Conservation (phyloP, 2,888 invertebrate species). For the Erpobdella octoculata region DNA sequence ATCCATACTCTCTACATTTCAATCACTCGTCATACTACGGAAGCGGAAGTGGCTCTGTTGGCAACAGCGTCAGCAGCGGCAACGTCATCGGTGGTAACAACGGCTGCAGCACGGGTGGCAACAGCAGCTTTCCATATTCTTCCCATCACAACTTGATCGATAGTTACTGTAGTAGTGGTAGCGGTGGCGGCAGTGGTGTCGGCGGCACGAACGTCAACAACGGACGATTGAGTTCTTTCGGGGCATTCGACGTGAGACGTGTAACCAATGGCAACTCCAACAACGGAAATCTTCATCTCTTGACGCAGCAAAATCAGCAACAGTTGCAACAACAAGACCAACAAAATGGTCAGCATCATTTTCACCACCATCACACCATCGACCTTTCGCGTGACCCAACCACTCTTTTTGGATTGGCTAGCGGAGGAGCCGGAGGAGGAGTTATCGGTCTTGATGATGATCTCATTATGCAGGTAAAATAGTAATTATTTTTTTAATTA, state of each 20-base stretch:
- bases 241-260: slow-evolving; percentile 7
- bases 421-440: slow-evolving; percentile 14
- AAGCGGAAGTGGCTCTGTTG: neutral
- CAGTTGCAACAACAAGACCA: slow-evolving; percentile 6
- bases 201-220: no score
- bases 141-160: neutral
- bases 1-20: neutral
- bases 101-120: neutral
- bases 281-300: neutral
- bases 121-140: neutral
- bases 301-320: neutral
- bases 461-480: slow-evolving; percentile 24
- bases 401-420: slow-evolving; percentile 26
- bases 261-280: neutral
- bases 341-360: slow-evolving; percentile 15
- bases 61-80: neutral
- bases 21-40: neutral
- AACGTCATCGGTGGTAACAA: neutral
- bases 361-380: slow-evolving; percentile 14
- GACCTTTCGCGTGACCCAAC: slow-evolving; percentile 18
- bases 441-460: slow-evolving; percentile 26
- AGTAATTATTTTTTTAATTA: no score
- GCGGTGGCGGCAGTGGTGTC: neutral
- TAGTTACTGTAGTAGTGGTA: neutral
- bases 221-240: neutral